Base-by-base conservation (phyloP, 2,888 invertebrate genomes). In the Sycophila texana region DNA sequence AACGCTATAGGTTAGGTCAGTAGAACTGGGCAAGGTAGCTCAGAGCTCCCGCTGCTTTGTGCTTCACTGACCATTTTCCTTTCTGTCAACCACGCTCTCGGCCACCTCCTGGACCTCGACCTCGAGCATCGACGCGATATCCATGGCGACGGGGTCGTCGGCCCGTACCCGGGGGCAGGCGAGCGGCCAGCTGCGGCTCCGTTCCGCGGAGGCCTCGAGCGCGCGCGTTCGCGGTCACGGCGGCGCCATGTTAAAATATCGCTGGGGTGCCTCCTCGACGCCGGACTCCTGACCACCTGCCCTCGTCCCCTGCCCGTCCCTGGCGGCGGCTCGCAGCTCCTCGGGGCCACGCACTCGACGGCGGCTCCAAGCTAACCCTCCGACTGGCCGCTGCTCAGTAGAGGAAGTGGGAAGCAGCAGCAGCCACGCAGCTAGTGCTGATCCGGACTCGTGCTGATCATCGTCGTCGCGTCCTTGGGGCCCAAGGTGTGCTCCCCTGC, bases 101-200 rank as follows among this genome's bases (percentile, higher is more conserved):
- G 84, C 86, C 39, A 85, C 86, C 79, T 89, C 89, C 39, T 88
- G 86, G 58, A 89, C 89, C 80, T 90, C 87, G 22, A 90, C 89
- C 78, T 90, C 89, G 66, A 90, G 87, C 85, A 90, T 87, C 60
- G 86, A 89, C 72, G 89, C 85, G 68, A 90, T 89, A 80, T 90
- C 90, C 89, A 90, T 90, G 18, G 57, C 18, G 12, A 2, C 47
- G 58, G 20, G 20, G 12, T 39, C 61, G 10, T 2, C 61, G 4
- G 18, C 13, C 39, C 63, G 26, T 1, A 14, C 60, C 7, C 14
- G 63, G 30, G 63, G 47, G 39, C 13, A 60, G 7, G 26, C 22
- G 60, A 4, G n/a, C 10, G 30, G 39, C 30, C 30, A 22, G n/a
- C 60, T 20, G 16, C n/a, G 4, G n/a, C 53, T 53, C 53, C 53